phyloP scores from a whole-genome alignment of 2,113 vertebrate genomes.

The Bambusicola thoracicus region DNA sequence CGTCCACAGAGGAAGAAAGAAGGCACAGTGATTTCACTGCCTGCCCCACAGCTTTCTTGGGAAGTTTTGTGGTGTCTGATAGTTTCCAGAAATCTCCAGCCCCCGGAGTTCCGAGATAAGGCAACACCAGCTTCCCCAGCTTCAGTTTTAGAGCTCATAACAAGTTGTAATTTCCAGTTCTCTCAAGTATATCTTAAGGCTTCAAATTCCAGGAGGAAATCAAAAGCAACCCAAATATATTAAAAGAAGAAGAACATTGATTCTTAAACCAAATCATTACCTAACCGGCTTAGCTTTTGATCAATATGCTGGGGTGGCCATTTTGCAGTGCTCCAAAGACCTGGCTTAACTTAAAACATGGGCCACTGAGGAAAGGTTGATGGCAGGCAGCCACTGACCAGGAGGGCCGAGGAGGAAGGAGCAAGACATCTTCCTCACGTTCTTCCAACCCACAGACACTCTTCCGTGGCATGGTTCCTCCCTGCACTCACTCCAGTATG shows the following conservation, averaged over 20 bases:
- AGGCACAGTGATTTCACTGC: fast-evolving
- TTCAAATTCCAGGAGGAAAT: neutral
- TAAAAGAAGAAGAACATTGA: fast-evolving
- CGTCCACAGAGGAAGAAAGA: neutral
- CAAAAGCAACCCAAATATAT: neutral
- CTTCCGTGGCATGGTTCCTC: neutral
- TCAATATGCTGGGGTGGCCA: fast-evolving
- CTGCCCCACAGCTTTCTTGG: neutral
- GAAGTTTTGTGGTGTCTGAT: neutral
- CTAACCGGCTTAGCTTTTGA: neutral
- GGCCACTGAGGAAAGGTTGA: neutral
- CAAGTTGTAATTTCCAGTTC: neutral
- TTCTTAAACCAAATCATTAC: neutral
- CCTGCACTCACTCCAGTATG: fast-evolving
- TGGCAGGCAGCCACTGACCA: neutral
- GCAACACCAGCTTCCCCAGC: neutral
- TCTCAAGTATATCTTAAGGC: neutral
- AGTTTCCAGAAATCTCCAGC: neutral
- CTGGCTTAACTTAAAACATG: fast-evolving
- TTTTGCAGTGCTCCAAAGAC: neutral
- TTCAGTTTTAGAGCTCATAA: neutral
- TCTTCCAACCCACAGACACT: neutral
- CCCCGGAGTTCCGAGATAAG: neutral
- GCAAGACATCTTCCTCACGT: fast-evolving
- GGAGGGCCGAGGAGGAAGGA: neutral